Percentiles rank a stretch among this genome's conserved stretches.
Conservation (phyloP, 37 sponge, comb jelly and placozoan species). For the Geodia barretti region DNA sequence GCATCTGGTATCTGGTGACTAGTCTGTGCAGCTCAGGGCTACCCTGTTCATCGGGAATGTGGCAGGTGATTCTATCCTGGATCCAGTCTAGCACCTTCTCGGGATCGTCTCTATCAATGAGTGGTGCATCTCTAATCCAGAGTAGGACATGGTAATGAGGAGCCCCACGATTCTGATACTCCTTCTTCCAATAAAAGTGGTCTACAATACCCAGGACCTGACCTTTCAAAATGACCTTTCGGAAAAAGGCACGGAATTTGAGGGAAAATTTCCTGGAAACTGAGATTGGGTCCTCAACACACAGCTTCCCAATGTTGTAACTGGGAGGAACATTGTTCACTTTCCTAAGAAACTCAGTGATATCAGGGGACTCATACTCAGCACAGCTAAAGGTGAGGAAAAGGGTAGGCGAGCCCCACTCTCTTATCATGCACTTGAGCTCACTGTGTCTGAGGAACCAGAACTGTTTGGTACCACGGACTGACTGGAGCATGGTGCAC, state of each 20-base stretch:
- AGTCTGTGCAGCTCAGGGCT: slow-evolving; percentile 55
- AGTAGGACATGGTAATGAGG: slow-evolving; percentile 52
- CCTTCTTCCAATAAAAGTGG: slow-evolving; percentile 45
- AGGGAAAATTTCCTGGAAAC: slow-evolving; percentile 47
- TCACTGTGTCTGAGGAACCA: slow-evolving; percentile 50
- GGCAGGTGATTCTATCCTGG: slow-evolving; percentile 55
- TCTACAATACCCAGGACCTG: slow-evolving; percentile 34
- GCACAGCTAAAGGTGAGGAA: no score
- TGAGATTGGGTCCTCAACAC: slow-evolving; percentile 58
- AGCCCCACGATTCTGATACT: slow-evolving; percentile 47
- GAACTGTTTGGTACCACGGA: slow-evolving; percentile 55
- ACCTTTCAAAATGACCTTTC: slow-evolving; percentile 34
- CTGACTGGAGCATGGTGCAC: slow-evolving; percentile 37
- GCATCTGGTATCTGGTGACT: slow-evolving; percentile 44
- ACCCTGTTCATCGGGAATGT: slow-evolving; percentile 39
- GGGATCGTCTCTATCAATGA: slow-evolving; percentile 24
- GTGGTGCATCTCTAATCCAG: slow-evolving; percentile 53
- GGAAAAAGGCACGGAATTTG: slow-evolving; percentile 38
- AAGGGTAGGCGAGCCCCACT: no score
- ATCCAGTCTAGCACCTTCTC: slow-evolving; percentile 5
- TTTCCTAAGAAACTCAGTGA: slow-evolving; percentile 30
- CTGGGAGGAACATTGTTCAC: slow-evolving; percentile 25
- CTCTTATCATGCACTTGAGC: slow-evolving; percentile 51
- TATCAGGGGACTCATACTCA: no score
- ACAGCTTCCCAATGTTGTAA: slow-evolving; percentile 41